A percentile compares a stretch with the other conserved stretches of the same genome.
Conservation (phyloP, 2,113 vertebrate genomes). For the Sardina pilchardus region DNA sequence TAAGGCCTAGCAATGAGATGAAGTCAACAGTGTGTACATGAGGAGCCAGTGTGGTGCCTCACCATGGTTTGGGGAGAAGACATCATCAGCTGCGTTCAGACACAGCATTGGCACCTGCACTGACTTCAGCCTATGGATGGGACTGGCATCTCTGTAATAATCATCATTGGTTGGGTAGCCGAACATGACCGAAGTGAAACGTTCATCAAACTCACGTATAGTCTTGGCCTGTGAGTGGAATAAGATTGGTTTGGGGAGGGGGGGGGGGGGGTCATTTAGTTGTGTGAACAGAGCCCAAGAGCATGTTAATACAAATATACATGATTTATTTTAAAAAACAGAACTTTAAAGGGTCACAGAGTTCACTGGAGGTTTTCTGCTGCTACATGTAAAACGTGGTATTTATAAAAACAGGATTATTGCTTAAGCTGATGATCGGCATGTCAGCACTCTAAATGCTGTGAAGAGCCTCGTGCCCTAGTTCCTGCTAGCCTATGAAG, state of each 20-base stretch:
- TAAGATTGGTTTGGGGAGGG: neutral
- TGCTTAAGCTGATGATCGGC: neutral
- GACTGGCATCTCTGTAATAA: constrained; percentile 94
- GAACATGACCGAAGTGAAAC: constrained; percentile 97
- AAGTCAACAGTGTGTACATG: neutral
- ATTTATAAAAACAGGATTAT: neutral
- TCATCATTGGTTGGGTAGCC: constrained; percentile 93
- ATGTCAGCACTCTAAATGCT: neutral
- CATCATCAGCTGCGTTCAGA: constrained; percentile 93
- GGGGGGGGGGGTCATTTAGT: neutral
- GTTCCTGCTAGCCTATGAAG: neutral
- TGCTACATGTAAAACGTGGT: neutral
- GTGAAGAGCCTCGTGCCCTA: neutral
- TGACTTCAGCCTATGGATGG: constrained; percentile 84
- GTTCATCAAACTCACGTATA: constrained; percentile 92
- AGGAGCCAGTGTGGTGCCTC: constrained; percentile 51
- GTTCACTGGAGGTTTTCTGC: neutral
- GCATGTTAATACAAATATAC: neutral
- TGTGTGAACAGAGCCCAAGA: neutral
- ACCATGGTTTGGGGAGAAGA: constrained; percentile 95
- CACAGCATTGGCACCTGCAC: constrained; percentile 95
- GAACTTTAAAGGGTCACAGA: neutral
- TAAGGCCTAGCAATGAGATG: neutral
- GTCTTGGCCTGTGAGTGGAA: constrained; percentile 83
- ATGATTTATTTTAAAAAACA: neutral